Evolutionary conservation across 2,113 vertebrate genomes (phyloP).

Genomic region (Myiozetetes cayanensis): DNA sequence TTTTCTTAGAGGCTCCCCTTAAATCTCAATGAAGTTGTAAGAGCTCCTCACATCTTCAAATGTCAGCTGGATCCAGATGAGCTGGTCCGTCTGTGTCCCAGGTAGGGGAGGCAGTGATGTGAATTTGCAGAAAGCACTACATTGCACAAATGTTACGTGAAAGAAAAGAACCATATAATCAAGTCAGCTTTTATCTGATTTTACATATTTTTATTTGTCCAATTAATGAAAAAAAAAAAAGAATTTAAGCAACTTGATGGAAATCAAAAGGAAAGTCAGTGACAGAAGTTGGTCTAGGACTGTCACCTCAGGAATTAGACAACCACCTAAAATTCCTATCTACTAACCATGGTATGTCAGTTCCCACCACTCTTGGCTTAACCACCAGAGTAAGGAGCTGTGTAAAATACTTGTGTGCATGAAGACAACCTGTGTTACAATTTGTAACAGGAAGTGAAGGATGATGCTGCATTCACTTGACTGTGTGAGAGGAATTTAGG

Average conservation of each 20-base stretch:
- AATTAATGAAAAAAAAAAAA: background rate
- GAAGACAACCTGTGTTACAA: background rate
- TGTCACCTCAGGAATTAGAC: background rate
- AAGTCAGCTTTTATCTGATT: background rate
- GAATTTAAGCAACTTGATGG: background rate
- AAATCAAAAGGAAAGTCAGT: background rate
- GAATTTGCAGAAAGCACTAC: background rate
- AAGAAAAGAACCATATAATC: accelerated
- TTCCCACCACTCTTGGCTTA: background rate
- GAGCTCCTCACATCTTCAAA: background rate
- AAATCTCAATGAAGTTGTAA: background rate
- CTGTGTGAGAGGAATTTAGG: conserved; percentile 45
- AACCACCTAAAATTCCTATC: background rate
- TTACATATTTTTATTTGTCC: background rate
- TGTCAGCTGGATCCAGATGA: background rate
- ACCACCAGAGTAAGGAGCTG: accelerated
- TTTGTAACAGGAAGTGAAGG: background rate
- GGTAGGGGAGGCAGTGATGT: background rate
- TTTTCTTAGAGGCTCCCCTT: background rate
- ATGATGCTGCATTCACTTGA: background rate
- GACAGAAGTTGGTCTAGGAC: background rate
- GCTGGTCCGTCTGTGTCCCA: background rate
- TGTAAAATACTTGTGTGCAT: background rate
- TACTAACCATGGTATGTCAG: background rate
- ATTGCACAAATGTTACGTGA: background rate